A percentile compares a stretch with the other conserved stretches of the same genome.
Conservation (phyloP, 53 echinoderm and acorn worm species). For the Apostichopus leukothele region DNA sequence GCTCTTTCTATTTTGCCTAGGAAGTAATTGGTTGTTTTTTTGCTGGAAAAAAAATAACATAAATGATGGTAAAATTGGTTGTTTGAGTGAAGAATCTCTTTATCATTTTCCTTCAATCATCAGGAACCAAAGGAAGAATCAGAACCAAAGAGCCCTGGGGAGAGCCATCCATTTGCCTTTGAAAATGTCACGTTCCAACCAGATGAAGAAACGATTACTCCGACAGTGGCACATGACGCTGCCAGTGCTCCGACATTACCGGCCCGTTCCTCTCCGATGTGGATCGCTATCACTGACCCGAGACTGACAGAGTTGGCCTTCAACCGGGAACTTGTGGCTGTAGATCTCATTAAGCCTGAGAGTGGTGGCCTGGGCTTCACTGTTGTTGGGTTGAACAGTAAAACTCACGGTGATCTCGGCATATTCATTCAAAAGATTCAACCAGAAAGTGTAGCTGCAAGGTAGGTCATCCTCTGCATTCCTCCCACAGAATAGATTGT, state of each 20-base stretch:
- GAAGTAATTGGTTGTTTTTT: no score
- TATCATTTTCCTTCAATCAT: not conserved
- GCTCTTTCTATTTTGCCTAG: no score
- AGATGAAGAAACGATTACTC: slow-evolving; percentile 57
- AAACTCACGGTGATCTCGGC: slow-evolving; percentile 89
- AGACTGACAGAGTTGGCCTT: slow-evolving; percentile 69
- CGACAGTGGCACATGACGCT: slow-evolving; percentile 51
- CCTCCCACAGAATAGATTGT: no score
- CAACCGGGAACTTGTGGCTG: slow-evolving; percentile 75
- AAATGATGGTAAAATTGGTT: no score
- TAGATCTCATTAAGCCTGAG: slow-evolving; percentile 80
- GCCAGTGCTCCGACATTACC: slow-evolving; percentile 51
- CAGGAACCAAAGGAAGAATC: not conserved
- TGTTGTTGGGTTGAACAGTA: slow-evolving; percentile 92
- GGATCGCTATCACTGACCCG: slow-evolving; percentile 44
- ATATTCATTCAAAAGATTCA: slow-evolving; percentile 99
- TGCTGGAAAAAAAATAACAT: not conserved
- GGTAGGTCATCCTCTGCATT: slow-evolving; percentile 53
- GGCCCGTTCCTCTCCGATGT: not conserved
- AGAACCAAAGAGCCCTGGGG: slow-evolving; percentile 46
- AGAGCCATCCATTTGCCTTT: slow-evolving; percentile 72
- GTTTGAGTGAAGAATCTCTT: no score
- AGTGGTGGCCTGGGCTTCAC: slow-evolving; percentile 96
- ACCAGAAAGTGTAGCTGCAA: slow-evolving; percentile 77
- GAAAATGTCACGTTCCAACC: slow-evolving; percentile 76